These are phyloP conservation scores for Drosophila mercatorum DNA, from an alignment of 2,888 invertebrate species.

Conservation along the genomic window DNA sequence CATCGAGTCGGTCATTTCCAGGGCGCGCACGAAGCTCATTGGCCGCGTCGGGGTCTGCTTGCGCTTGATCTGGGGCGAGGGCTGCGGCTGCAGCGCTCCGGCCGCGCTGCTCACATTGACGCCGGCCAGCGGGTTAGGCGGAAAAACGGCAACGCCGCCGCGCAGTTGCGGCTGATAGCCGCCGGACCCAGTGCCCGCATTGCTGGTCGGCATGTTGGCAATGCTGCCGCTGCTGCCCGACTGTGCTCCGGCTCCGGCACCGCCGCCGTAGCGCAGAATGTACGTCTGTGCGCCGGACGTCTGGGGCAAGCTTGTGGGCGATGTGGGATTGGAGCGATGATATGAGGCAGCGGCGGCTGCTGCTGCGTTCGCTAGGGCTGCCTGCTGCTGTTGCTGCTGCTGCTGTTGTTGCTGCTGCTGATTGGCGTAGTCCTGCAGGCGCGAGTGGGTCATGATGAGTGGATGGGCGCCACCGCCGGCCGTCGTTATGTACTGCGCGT, in stretches of 20 bases:
- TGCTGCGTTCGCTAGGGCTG: conserved; percentile 69
- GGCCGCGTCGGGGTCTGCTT: conserved; percentile 88
- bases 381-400: conserved; percentile 57
- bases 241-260: conserved; percentile 9
- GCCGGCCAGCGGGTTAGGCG: conserved; percentile 85
- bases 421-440: conserved; percentile 81
- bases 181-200: conserved; percentile 31
- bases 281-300: conserved; percentile 80
- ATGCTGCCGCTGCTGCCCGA: conserved; percentile 68
- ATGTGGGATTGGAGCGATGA: conserved; percentile 90
- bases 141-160: conserved; percentile 90
- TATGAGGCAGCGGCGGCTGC: conserved; percentile 82
- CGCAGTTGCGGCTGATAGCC: conserved; percentile 88
- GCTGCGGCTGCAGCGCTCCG: conserved; percentile 80
- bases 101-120: conserved; percentile 51
- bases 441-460: conserved; percentile 81
- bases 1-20: conserved; percentile 95
- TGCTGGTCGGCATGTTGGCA: conserved; percentile 55
- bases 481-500: conserved; percentile 79
- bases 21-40: conserved; percentile 94
- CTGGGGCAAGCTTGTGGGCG: conserved; percentile 87
- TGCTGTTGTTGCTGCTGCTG: conserved; percentile 70
- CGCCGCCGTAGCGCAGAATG: conserved; percentile 80
- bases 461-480: conserved; percentile 80
- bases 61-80: conserved; percentile 87